Percentiles rank a stretch among this genome's conserved stretches.
phyloP scores from a whole-genome alignment of 1,140 invertebrate genomes.

The Lordiphosa clarofinis region DNA sequence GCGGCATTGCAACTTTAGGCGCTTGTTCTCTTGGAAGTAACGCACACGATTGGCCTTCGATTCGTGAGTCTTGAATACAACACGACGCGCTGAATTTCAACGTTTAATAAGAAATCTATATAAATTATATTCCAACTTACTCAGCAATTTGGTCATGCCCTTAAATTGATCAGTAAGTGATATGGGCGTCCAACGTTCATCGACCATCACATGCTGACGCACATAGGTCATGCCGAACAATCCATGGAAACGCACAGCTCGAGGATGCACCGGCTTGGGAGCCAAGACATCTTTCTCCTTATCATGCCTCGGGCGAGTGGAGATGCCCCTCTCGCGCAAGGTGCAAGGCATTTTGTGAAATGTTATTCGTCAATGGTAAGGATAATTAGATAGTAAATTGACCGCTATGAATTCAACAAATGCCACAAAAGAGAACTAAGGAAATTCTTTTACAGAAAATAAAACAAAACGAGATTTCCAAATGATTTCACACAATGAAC shows the following conservation, averaged over 20 bases:
- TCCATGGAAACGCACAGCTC: conserved; percentile 57
- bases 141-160: conserved; percentile 63
- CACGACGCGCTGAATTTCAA: conserved; percentile 40
- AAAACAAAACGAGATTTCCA: no score
- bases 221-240: conserved; percentile 67
- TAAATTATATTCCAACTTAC: conserved; percentile 34
- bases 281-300: conserved; percentile 50
- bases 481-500: no score
- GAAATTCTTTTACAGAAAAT: no score
- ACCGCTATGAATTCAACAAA: no score
- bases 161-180: conserved; percentile 65
- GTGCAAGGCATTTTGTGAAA: conserved; percentile 45
- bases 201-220: conserved; percentile 62
- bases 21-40: conserved; percentile 46
- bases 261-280: conserved; percentile 69
- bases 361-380: conserved; percentile 1
- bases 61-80: conserved; percentile 60
- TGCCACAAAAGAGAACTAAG: no score
- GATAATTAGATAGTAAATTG: background rate
- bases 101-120: no score
- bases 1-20: conserved; percentile 61
- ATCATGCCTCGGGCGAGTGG: conserved; percentile 12
- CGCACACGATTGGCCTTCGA: conserved; percentile 54
- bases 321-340: conserved; percentile 36
- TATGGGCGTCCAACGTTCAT: conserved; percentile 64